Percentiles rank a stretch among this genome's conserved stretches.
Evolutionary conservation across 1,140 invertebrate species (phyloP).

Genomic region (Lineus longissimus): DNA sequence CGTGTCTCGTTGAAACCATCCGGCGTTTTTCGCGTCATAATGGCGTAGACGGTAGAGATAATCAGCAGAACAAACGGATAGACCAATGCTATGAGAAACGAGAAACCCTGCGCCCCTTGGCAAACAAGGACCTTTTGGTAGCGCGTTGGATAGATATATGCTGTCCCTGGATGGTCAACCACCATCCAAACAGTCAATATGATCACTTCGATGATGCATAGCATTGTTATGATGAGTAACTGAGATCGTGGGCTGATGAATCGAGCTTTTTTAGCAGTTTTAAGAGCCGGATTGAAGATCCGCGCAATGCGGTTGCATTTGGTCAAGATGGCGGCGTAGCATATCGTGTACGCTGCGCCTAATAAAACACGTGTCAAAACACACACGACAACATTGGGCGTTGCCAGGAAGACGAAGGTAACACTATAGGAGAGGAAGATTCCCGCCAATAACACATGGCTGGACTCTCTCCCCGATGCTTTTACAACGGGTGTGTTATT

Average conservation of each 20-base stretch:
- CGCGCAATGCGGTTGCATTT: slow-evolving; percentile 72
- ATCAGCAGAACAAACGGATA: slow-evolving; percentile 69
- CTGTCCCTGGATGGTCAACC: slow-evolving; percentile 61
- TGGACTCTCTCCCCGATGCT: slow-evolving; percentile 36
- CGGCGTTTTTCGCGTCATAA: slow-evolving; percentile 80
- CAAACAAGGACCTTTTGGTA: slow-evolving; percentile 49
- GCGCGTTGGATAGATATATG: slow-evolving; percentile 54
- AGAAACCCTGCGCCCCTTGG: slow-evolving; percentile 66
- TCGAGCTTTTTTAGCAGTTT: slow-evolving; percentile 76
- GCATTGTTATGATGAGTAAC: slow-evolving; percentile 75
- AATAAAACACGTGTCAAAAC: slow-evolving; percentile 61
- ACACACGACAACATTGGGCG: slow-evolving; percentile 61
- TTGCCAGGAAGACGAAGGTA: slow-evolving; percentile 28
- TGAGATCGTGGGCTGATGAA: slow-evolving; percentile 89
- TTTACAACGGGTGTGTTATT: slow-evolving; percentile 38
- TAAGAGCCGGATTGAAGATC: slow-evolving; percentile 68
- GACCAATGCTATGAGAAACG: slow-evolving; percentile 65
- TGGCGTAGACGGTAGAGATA: slow-evolving; percentile 68
- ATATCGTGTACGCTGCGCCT: slow-evolving; percentile 64
- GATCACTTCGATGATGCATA: slow-evolving; percentile 57
- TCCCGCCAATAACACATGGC: slow-evolving; percentile 34
- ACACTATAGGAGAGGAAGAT: slow-evolving; percentile 37
- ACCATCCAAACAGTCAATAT: slow-evolving; percentile 57
- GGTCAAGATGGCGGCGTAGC: slow-evolving; percentile 69
- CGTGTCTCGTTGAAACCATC: slow-evolving; percentile 92